These are phyloP conservation scores for Periophthalmus modestus DNA, from an alignment of 2,113 vertebrate species.

Conservation along the genomic window DNA sequence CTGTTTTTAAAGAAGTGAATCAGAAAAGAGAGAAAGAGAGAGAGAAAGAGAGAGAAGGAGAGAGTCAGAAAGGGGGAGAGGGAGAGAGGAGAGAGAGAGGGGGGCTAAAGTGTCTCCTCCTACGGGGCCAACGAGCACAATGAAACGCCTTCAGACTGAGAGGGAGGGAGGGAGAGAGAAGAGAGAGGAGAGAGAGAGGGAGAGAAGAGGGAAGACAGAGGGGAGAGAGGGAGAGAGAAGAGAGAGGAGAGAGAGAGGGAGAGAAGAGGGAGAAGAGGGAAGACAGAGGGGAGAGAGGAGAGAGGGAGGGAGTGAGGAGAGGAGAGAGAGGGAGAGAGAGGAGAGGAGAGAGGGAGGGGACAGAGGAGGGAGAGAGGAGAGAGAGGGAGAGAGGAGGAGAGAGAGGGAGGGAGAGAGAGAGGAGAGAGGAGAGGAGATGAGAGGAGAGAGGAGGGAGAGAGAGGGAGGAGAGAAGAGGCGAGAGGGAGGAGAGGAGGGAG, in stretches of 20 bases:
- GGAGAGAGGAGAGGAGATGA: neutral
- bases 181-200: neutral
- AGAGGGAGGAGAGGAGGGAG: too few relatives aligned
- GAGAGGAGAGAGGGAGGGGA: too few relatives aligned
- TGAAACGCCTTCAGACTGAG: neutral
- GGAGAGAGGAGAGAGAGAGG: neutral
- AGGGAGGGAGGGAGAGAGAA: neutral
- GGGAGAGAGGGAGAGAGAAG: too few relatives aligned
- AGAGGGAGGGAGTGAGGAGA: too few relatives aligned
- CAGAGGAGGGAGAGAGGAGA: neutral
- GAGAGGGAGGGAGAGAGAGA: neutral
- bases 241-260: neutral
- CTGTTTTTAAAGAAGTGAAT: too few relatives aligned
- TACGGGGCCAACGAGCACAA: too few relatives aligned
- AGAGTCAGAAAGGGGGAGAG: too few relatives aligned
- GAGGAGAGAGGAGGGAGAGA: neutral
- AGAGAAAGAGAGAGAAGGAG: neutral
- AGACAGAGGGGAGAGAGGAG: neutral
- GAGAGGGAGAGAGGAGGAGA: too few relatives aligned
- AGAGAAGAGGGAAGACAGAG: too few relatives aligned
- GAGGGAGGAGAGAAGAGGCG: too few relatives aligned
- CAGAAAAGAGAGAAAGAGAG: neutral
- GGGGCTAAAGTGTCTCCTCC: neutral
- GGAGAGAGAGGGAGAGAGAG: neutral
- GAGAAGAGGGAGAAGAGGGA: neutral